Evolutionary conservation across 37 sponge, comb jelly and placozoan genomes (phyloP).

Genomic region (Theonella swinhoei): DNA sequence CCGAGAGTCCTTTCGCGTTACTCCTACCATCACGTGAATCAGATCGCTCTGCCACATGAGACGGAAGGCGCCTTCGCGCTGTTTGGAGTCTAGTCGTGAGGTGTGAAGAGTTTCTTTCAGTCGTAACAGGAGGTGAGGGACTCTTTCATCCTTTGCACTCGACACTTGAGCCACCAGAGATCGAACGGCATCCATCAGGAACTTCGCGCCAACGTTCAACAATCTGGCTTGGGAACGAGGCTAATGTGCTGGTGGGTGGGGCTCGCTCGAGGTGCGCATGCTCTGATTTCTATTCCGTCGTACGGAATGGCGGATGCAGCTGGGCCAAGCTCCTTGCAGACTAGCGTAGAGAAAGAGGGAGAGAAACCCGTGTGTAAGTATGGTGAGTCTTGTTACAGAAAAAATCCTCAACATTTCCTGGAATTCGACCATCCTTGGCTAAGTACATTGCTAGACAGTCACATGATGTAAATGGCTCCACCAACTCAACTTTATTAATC

Average conservation of each 20-base stretch:
- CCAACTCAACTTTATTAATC: background rate
- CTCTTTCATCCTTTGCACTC: background rate
- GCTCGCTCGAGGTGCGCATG: background rate
- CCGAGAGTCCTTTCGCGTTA: slow-evolving; percentile 52
- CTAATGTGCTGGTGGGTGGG: background rate
- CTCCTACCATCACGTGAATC: slow-evolving; percentile 60
- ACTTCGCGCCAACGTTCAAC: too few relatives aligned
- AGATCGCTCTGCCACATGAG: slow-evolving; percentile 64
- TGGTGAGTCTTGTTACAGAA: slow-evolving; percentile 80
- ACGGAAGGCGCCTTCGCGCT: background rate
- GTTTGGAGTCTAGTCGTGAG: slow-evolving; percentile 1
- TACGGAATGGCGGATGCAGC: background rate
- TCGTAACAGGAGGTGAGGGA: background rate
- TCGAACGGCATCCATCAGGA: too few relatives aligned
- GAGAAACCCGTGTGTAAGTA: slow-evolving; percentile 69
- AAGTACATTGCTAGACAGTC: background rate
- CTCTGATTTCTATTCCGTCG: background rate
- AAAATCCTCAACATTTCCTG: slow-evolving; percentile 72
- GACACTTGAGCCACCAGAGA: too few relatives aligned
- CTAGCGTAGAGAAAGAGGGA: background rate
- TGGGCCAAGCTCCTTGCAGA: background rate
- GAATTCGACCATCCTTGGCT: slow-evolving; percentile 73
- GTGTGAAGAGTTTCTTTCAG: background rate
- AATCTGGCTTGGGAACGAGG: too few relatives aligned
- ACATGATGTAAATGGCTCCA: background rate